Evolutionary conservation across 64 coral and sea anemone species (phyloP), one percentile per base, ranked within the genome.

Genomic region (Montipora foliosa): DNA sequence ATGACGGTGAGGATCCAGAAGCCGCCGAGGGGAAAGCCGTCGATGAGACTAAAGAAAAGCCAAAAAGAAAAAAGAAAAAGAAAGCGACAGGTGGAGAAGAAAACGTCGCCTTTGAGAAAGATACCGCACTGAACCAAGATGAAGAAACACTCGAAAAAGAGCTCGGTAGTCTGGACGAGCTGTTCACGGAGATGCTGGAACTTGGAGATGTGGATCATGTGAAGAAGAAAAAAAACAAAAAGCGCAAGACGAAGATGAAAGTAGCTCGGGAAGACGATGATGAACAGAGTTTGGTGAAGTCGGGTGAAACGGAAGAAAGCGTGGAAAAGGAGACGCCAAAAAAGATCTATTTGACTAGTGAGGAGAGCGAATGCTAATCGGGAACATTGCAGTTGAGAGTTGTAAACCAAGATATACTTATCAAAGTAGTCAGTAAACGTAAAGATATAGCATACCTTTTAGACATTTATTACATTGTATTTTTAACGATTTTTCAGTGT

Each of bases 221-320:
- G 5, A 5, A 48, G 62, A 13, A 6, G 6, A 70, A 83, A 59
- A 84, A 19, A 24, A 83, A 67, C 6, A 67, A 81, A 25, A 81
- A 81, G 37, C 50, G 21, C 79, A 81, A 81, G 58, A 51, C 79
- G 1, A 81, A 81, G 81, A 84, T 67, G 44, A 14, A 84, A 68
- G 6, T 48, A 6, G 17, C 37, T 17, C 11, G 5, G 12, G 60
- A 69, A n/a, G 81, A 48, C 17, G 78, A 80, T 2, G 62, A 84
- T 16, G 81, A 22, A 17, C 61, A 44, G 3, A 6, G 5, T 46
- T 67, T 24, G 9, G 59, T 49, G 44, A 16, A 16, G 67, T 84
- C 61, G 37, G 45, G 47, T 20, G 81, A 84, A 45, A 84, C 61
- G 6, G 62, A 46, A 13, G 25, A 84, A 48, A 37, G 25, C 46